These are phyloP conservation scores for Corvus moneduloides DNA, from an alignment of 2,113 vertebrate genomes.

Conservation along the genomic window DNA sequence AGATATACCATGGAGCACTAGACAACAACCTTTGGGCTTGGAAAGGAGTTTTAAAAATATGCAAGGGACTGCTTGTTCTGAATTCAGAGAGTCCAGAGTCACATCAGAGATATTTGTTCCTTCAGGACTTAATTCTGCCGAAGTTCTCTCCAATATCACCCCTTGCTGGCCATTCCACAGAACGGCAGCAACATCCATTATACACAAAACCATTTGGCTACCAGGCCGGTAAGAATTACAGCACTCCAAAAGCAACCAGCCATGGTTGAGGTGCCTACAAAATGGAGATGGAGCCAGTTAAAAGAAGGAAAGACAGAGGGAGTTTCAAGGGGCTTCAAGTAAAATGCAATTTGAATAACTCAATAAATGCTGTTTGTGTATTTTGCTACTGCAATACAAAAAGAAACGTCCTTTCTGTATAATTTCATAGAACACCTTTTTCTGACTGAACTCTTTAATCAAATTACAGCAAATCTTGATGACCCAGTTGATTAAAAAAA, in stretches of 20 bases:
- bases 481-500: conserved; percentile 54
- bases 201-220: neutral
- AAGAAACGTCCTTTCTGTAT: neutral
- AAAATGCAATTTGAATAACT: neutral
- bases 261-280: neutral
- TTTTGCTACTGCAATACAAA: neutral
- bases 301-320: neutral
- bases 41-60: neutral
- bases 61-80: neutral
- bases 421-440: neutral
- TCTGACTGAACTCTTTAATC: conserved; percentile 38
- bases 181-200: neutral
- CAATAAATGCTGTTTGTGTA: neutral
- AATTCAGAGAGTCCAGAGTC: neutral
- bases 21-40: neutral
- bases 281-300: neutral
- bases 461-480: conserved; percentile 62
- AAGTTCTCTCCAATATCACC: conserved; percentile 64
- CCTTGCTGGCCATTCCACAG: conserved; percentile 57
- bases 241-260: neutral
- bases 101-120: neutral
- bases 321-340: neutral
- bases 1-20: neutral
- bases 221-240: neutral
- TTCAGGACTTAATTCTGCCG: neutral